Evolutionary conservation across 2,797 vertebrate genomes (phyloP), one percentile per base, ranked within the genome.

Genomic region (Hypotaenidia okinawae): DNA sequence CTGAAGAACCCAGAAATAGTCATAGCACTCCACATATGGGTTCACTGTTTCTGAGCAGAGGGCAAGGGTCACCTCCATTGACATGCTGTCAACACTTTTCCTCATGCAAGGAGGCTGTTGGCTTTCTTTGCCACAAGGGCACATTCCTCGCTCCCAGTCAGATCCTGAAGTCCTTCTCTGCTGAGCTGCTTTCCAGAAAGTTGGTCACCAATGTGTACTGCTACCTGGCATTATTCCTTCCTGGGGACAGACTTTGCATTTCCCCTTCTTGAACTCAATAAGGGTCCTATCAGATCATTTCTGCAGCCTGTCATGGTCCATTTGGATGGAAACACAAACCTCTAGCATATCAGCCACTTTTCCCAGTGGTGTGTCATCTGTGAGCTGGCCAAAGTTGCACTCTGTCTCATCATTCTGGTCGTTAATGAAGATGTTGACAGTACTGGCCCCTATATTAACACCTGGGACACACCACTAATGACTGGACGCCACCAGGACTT

Each of bases 41-140:
- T 24, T 52, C 24, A 37, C 8, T 24, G 57, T 67, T 33, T 30
- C 45, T 30, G 16, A 78, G 21, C 23, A 55, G 11, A 43, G 13
- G 10, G 6, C 16, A 67, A 33, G 21, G 8, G 6, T 59, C 49
- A 81, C 66, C 5, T 81, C 4, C 18, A 11, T 43, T 27, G n/a
- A 49, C 16, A 9, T 68, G 6, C 30, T 57, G 32, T 10, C 16
- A 61, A 14, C 0, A 1, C 7, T 74, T 62, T 66, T 67, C 37
- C 19, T 81, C 25, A 10, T 18, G 8, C 10, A 72, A 61, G 41
- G 41, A 79, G 6, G 2, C 25, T 37, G 24, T 13, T 77, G 7
- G 13, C 22, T 54, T 16, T 18, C 24, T 57, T 63, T 33, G 4
- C 15, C 0, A 0, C 3, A 16, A 57, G 6, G 27, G 10, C 41